Evolutionary conservation across 2,888 invertebrate species (phyloP), one percentile per base, ranked within the genome.

Genomic region (Protonemura montana): DNA sequence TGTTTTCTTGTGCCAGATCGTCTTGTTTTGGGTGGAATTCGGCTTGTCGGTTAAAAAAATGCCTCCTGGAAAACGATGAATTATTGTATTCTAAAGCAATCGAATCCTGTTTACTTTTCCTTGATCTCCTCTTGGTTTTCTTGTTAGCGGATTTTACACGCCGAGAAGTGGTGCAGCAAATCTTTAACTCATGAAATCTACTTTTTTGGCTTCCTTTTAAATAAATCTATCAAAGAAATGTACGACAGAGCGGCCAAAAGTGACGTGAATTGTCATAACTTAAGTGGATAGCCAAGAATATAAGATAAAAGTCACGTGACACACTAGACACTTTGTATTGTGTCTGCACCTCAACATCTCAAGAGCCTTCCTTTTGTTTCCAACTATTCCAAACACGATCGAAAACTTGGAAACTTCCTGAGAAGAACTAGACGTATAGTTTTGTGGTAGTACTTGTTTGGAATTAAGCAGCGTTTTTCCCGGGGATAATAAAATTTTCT

Each of bases 231-330:
- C 16, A 59, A 21, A 21, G 59, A 59, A 59, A 59, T 59, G 13
- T 21, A 59, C 3, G 59, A 59, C 21, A 13, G 59, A 21, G 21
- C 59, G 59, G 21, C 16, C 78, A 10, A 26, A 42, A 76, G 84
- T 84, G 84, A 84, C 42, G 84, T 76, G 84, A 59, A 76, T 84
- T 84, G 84, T 84, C 84, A 84, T 84, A 84, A 84, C 59, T 84
- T 84, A 84, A 84, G 84, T 76, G 76, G 84, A 84, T 28, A 13
- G 59, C 16, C 27, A 59, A 59, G 59, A 59, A 59, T 59, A 59
- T 59, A 27, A 59, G 59, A 84, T 76, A 76, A 28, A 42, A 84
- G 84, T 84, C 84, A 84, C 28, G 30, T 42, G 59, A 84, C 59
- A 84, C 59, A 27, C n/a, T 7, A 27, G 59, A 84, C 84, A 29